Percentiles rank a stretch among this genome's conserved stretches.
Evolutionary conservation across 2,797 vertebrate species (phyloP).

Genomic region (Thunnus albacares): DNA sequence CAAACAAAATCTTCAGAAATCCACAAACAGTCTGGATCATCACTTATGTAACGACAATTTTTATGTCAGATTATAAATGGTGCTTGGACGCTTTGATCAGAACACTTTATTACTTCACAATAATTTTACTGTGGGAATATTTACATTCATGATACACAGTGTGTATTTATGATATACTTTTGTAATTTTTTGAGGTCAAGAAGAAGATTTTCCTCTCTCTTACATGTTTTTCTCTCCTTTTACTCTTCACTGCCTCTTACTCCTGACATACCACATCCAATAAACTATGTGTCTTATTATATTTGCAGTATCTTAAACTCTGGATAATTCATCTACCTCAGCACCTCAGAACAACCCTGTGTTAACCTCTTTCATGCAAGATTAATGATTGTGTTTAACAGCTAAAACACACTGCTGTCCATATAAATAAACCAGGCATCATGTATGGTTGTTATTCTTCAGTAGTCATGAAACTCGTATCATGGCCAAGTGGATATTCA

Average conservation of each 20-base stretch:
- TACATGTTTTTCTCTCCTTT: no score
- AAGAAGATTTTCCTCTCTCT: background rate
- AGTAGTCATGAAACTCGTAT: background rate
- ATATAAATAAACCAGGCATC: background rate
- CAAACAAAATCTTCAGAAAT: slow-evolving; percentile 19
- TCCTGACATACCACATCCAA: background rate
- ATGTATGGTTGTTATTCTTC: background rate
- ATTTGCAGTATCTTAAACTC: background rate
- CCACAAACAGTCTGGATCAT: background rate
- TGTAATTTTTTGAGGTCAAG: background rate
- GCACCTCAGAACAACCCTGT: background rate
- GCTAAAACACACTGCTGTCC: background rate
- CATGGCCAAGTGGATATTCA: background rate
- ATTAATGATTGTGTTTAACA: background rate
- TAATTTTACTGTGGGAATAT: background rate
- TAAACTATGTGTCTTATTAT: background rate
- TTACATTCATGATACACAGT: background rate
- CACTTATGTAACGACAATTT: background rate
- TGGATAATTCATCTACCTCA: background rate
- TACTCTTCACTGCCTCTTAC: background rate
- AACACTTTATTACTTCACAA: background rate
- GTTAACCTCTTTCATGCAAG: background rate
- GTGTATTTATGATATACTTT: background rate
- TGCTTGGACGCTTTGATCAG: slow-evolving; percentile 1
- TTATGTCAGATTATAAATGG: background rate